Evolutionary conservation across 2,797 vertebrate species (phyloP).

Genomic region (Xiphorhynchus erythropygius): DNA sequence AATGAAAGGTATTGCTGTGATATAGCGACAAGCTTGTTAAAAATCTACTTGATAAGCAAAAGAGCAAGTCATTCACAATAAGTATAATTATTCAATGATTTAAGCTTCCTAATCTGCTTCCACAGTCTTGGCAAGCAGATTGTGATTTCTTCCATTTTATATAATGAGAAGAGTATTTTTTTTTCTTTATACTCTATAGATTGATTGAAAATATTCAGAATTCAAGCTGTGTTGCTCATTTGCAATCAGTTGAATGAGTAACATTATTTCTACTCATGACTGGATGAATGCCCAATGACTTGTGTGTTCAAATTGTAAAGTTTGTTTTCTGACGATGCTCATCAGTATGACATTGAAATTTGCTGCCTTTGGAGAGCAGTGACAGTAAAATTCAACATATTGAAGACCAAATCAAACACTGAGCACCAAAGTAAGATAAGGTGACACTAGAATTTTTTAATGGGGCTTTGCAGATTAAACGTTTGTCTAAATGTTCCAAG

Average conservation of each 20-base stretch:
- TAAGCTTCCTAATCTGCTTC: conserved; percentile 64
- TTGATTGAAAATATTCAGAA: conserved; percentile 71
- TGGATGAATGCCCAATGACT: conserved; percentile 66
- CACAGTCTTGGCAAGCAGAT: conserved; percentile 58
- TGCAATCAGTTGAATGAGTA: conserved; percentile 66
- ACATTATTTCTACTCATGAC: conserved; percentile 58
- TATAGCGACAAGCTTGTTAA: conserved; percentile 7
- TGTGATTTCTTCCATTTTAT: conserved; percentile 60
- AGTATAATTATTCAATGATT: conserved; percentile 68
- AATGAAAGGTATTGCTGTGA: conserved; percentile 41
- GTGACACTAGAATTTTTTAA: background rate
- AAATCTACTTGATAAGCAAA: conserved; percentile 62
- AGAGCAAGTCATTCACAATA: conserved; percentile 61
- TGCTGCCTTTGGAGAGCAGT: background rate
- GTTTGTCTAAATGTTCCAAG: background rate
- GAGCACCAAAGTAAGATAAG: background rate
- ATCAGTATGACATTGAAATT: conserved; percentile 58
- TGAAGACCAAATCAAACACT: background rate
- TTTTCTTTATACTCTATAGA: conserved; percentile 50
- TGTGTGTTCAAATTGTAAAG: conserved; percentile 58
- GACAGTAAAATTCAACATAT: background rate
- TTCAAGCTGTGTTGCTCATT: conserved; percentile 68
- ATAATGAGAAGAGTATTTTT: conserved; percentile 57
- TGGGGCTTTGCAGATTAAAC: background rate
- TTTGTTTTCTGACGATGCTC: conserved; percentile 53